Evolutionary conservation across 2,888 invertebrate species (phyloP).

Genomic region (Callimorpha dominula): DNA sequence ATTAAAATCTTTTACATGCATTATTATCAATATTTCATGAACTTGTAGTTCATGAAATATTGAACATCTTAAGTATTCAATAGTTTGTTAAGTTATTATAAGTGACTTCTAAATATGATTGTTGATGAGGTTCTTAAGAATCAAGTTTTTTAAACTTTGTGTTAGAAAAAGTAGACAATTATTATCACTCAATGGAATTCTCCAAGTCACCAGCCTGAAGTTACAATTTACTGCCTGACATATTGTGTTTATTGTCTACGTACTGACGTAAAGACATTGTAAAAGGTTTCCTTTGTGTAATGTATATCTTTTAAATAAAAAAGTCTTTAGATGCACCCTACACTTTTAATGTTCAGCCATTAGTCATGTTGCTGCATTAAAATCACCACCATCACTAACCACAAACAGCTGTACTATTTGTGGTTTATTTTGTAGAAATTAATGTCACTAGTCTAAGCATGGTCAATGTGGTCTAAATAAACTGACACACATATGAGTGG

Average conservation of each 20-base stretch:
- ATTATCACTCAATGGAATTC: not conserved
- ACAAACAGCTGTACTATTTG: not conserved
- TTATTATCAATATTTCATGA: too few species aligned
- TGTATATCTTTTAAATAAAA: not conserved
- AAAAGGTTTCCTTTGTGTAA: not conserved
- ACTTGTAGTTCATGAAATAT: too few species aligned
- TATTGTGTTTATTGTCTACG: not conserved
- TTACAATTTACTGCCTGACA: not conserved
- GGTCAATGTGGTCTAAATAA: not conserved
- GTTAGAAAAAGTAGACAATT: not conserved
- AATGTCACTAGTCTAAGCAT: not conserved
- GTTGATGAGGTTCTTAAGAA: not conserved
- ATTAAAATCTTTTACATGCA: too few species aligned
- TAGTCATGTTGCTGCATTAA: not conserved
- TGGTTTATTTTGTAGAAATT: not conserved
- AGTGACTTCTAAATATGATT: not conserved
- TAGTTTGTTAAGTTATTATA: too few species aligned
- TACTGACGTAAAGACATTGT: not conserved
- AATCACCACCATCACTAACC: not conserved
- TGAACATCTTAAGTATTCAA: too few species aligned
- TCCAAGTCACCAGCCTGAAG: not conserved
- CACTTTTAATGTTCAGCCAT: not conserved
- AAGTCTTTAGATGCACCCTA: not conserved
- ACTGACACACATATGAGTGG: too few species aligned
- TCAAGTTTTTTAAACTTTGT: not conserved